Percentiles rank a stretch among this genome's conserved stretches.
Evolutionary conservation across 2,888 invertebrate genomes (phyloP).

Genomic region (Drosophila pegasa): DNA sequence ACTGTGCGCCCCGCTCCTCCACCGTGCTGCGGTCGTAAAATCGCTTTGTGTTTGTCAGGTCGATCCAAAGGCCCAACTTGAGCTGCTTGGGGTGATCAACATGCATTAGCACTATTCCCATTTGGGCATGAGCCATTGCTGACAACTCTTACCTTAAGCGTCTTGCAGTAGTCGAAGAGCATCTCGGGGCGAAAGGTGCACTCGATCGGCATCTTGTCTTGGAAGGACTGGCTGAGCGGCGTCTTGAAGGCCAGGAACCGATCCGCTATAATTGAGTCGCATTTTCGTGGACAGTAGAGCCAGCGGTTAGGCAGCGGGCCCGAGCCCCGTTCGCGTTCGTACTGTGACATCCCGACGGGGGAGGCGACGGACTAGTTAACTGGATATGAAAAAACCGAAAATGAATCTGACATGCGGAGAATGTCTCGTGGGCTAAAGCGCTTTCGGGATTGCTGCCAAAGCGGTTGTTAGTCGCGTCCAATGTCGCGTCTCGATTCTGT

Average conservation of each 20-base stretch:
- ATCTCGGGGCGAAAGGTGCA: conserved; percentile 94
- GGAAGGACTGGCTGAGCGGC: conserved; percentile 93
- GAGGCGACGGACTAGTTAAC: conserved; percentile 12
- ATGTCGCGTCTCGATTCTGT: conserved; percentile 32
- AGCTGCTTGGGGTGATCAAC: conserved; percentile 86
- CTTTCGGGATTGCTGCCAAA: conserved; percentile 3
- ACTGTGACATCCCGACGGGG: conserved; percentile 37
- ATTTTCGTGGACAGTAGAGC: conserved; percentile 94
- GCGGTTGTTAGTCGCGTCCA: conserved; percentile 22
- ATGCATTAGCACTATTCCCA: background rate
- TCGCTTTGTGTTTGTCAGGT: conserved; percentile 96
- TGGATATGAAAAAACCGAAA: conserved; percentile 9
- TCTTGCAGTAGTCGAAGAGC: conserved; percentile 92
- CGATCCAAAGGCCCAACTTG: conserved; percentile 97
- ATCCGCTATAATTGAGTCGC: conserved; percentile 89
- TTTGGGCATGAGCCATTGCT: background rate
- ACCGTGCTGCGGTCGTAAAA: conserved; percentile 95
- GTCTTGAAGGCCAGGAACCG: conserved; percentile 93
- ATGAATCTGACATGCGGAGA: conserved; percentile 11
- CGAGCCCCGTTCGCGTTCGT: conserved; percentile 78
- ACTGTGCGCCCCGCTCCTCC: conserved; percentile 91
- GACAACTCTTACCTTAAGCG: conserved; percentile 88
- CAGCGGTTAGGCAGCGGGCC: conserved; percentile 94
- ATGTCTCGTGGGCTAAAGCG: background rate
- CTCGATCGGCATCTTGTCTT: conserved; percentile 93